Base-by-base conservation (phyloP, 2,888 invertebrate genomes). In the Orthosia incerta region DNA sequence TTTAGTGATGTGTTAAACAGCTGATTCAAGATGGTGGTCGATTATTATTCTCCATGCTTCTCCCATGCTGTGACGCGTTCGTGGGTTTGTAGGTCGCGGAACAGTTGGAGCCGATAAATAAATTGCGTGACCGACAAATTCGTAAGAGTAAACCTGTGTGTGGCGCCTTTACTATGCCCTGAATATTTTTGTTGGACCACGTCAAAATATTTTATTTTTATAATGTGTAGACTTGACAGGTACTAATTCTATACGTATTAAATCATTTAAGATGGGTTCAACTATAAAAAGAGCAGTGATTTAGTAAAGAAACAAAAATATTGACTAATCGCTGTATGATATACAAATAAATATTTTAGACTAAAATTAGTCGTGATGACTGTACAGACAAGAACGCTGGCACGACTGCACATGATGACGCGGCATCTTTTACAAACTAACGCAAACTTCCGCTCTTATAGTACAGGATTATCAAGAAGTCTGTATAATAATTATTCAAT, bases 51-150 rank as follows among this genome's bases (percentile, higher is more conserved):
- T 89, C 88, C 79, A 88, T 90, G 87, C 87, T 89, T 89, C 89
- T 89, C 88, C 90, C 79, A 75, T 88, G 59, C 59, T 76, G 78
- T 86, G 86, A 87, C 85, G 89, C 89, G 87, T 88, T 89, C 89
- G 81, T 91, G 88, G 90, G 88, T 93, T 94, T 94, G 93, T 95
- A 88, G 94, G 95, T 93, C 95, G 92, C 90, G 87, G 86, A 93
- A 93, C 94, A 91, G 94, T 94, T 90, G 91, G 89, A 88, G 83
- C 89, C 91, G 87, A 90, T 92, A 91, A 91, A 91, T 92, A 90
- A 91, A 88, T 92, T 89, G 89, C 88, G 89, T 86, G 84, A 81
- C 88, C 87, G 89, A 92, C 91, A 87, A 92, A 91, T 92, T 92
- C 81, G 88, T 90, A 89, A 90, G 89, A 91, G 89, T 89, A 88